These are phyloP conservation scores for Pseudobourletiella spinata DNA, from an alignment of 1,140 invertebrate species.

Conservation along the genomic window DNA sequence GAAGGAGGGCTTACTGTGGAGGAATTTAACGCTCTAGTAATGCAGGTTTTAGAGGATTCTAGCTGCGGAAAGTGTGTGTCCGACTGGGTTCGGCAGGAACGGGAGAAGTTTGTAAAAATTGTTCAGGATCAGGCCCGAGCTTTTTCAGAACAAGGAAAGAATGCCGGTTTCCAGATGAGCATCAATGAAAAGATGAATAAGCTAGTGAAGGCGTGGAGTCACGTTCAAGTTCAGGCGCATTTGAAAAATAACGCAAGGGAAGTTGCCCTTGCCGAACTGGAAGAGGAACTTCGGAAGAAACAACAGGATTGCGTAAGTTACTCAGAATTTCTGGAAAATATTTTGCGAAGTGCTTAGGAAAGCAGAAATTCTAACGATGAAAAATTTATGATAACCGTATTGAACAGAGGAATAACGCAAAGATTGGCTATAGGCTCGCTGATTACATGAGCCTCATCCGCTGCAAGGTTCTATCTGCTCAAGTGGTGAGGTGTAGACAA, in stretches of 20 bases:
- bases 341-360: no score
- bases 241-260: neutral
- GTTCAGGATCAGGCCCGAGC: neutral
- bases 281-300: neutral
- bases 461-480: neutral
- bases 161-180: neutral
- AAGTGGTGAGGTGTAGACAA: neutral
- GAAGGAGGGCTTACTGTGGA: neutral
- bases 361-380: no score
- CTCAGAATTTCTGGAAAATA: no score
- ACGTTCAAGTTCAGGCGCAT: neutral
- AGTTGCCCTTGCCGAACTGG: neutral
- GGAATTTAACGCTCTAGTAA: neutral
- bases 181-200: neutral
- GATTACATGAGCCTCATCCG: neutral
- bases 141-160: neutral
- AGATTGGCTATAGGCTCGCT: neutral
- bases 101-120: neutral
- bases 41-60: neutral
- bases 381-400: neutral
- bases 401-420: neutral
- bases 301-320: neutral
- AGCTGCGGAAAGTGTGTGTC: neutral
- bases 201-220: neutral
- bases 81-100: neutral